phyloP scores from a whole-genome alignment of 2,113 vertebrate species.

The Lycaon pictus region DNA sequence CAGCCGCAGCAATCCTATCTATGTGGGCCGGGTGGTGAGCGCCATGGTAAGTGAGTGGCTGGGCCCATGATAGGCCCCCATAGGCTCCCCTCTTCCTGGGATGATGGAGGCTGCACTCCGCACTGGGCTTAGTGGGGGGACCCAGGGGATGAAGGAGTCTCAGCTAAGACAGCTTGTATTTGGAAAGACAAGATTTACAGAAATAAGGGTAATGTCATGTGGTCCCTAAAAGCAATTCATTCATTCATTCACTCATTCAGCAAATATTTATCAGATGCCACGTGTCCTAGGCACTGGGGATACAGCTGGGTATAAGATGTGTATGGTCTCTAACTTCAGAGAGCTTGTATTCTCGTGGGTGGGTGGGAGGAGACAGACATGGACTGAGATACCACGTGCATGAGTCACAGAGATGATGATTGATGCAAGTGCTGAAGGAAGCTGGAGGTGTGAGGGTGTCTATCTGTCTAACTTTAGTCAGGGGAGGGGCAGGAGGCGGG shows the following conservation, averaged over 20 bases:
- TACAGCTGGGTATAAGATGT: neutral
- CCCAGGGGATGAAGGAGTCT: neutral
- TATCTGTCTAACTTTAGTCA: rapidly evolving
- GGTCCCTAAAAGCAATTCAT: neutral
- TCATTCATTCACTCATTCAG: neutral
- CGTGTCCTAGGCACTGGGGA: neutral
- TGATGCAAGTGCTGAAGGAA: rapidly evolving
- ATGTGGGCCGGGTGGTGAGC: constrained; percentile 93
- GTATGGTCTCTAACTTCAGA: neutral
- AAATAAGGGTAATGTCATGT: neutral
- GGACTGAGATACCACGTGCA: rapidly evolving
- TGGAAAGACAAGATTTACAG: neutral
- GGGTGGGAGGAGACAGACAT: neutral
- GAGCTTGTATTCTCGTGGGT: neutral
- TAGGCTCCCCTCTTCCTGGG: neutral
- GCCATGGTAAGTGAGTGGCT: constrained; percentile 89
- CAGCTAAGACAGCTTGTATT: neutral
- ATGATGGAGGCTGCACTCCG: neutral
- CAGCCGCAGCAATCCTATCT: constrained; percentile 88
- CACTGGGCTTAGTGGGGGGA: neutral
- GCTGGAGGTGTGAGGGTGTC: neutral
- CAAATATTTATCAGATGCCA: neutral
- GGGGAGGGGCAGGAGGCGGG: neutral
- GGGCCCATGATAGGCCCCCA: rapidly evolving
- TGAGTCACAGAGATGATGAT: neutral